phyloP scores from a whole-genome alignment of 2,888 invertebrate species.

The Baronia brevicornis region DNA sequence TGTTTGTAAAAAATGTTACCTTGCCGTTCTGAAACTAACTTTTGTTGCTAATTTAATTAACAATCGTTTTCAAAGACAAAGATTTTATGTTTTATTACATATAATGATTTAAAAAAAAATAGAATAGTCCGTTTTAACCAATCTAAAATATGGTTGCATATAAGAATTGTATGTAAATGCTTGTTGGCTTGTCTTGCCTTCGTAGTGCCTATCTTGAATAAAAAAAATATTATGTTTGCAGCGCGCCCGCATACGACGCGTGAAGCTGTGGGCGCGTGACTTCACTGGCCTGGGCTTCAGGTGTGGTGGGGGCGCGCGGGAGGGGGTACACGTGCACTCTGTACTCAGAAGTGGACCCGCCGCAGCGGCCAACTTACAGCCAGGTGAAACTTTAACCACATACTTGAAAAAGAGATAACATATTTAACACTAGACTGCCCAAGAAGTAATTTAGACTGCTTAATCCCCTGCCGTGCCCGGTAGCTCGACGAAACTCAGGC shows the following conservation, averaged over 20 bases:
- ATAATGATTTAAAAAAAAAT: too few relatives aligned
- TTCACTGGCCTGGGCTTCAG: slow-evolving; percentile 92
- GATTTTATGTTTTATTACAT: too few relatives aligned
- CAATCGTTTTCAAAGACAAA: too few relatives aligned
- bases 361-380: slow-evolving; percentile 87
- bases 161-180: too few relatives aligned
- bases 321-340: slow-evolving; percentile 92
- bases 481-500: too few relatives aligned
- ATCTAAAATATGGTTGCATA: too few relatives aligned
- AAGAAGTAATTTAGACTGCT: too few relatives aligned
- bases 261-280: slow-evolving; percentile 88
- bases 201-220: slow-evolving; percentile 10
- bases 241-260: slow-evolving; percentile 58
- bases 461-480: too few relatives aligned
- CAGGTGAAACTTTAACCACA: slow-evolving; percentile 73
- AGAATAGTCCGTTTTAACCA: too few relatives aligned
- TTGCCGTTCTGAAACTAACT: slow-evolving; percentile 1
- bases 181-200: slow-evolving; percentile 6
- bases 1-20: slow-evolving; percentile 1
- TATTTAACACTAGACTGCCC: too few relatives aligned
- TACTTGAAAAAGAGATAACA: too few relatives aligned
- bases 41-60: too few relatives aligned
- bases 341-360: slow-evolving; percentile 91
- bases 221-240: slow-evolving; percentile 40
- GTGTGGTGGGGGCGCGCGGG: slow-evolving; percentile 92